phyloP scores from a whole-genome alignment of 2,797 vertebrate genomes.

The Danio albolineatus region DNA sequence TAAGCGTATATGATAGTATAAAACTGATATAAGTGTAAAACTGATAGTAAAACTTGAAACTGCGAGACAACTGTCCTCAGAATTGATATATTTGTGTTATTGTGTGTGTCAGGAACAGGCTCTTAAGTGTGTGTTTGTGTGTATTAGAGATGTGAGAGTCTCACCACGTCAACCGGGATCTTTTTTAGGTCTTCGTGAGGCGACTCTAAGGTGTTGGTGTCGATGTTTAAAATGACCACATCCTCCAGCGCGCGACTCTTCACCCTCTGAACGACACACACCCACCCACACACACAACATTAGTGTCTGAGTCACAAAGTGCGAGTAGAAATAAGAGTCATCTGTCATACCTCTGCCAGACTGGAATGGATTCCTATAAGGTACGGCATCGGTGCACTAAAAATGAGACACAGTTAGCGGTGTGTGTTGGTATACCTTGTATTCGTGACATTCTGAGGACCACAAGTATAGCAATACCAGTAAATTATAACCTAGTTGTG shows the following conservation, averaged over 20 bases:
- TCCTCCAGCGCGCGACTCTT: slow-evolving; percentile 84
- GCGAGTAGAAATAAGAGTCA: not conserved
- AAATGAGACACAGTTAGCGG: slow-evolving; percentile 5
- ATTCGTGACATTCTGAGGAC: too few species aligned
- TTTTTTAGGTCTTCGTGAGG: slow-evolving; percentile 86
- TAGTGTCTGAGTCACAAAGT: not conserved
- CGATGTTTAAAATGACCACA: slow-evolving; percentile 89
- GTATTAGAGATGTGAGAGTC: not conserved
- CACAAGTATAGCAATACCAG: too few species aligned
- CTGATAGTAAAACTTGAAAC: too few species aligned
- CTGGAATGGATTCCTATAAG: slow-evolving; percentile 92
- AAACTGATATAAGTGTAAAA: too few species aligned
- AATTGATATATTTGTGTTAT: too few species aligned
- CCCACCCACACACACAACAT: slow-evolving; percentile 14
- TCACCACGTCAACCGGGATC: slow-evolving; percentile 89
- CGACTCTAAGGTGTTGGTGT: slow-evolving; percentile 87
- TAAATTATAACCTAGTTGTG: too few species aligned
- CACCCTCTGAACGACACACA: slow-evolving; percentile 76
- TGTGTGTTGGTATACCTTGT: too few species aligned
- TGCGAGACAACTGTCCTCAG: too few species aligned
- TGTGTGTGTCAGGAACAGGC: too few species aligned
- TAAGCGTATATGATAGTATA: too few species aligned
- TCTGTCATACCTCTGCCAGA: slow-evolving; percentile 82
- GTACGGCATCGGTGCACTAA: slow-evolving; percentile 92
- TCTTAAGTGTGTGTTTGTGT: too few species aligned